A percentile compares a stretch with the other conserved stretches of the same genome.
Evolutionary conservation across 2,888 invertebrate genomes (phyloP).

Genomic region (Meteorus colon): DNA sequence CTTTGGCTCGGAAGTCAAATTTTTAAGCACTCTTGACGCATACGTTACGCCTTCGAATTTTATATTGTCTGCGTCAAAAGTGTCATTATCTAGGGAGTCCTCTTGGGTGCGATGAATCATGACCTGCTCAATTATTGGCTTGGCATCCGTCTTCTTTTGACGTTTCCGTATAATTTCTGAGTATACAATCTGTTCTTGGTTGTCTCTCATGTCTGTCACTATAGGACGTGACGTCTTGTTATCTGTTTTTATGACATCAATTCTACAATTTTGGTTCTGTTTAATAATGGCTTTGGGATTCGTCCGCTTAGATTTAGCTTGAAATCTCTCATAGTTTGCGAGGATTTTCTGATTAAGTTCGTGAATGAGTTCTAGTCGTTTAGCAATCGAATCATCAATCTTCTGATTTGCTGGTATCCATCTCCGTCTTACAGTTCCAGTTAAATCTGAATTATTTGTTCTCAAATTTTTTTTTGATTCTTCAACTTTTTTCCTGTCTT

Average conservation of each 20-base stretch:
- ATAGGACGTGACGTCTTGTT: constrained; percentile 28
- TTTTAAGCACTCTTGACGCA: constrained; percentile 42
- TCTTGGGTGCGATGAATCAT: constrained; percentile 31
- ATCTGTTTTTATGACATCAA: constrained; percentile 31
- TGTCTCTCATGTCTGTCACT: constrained; percentile 46
- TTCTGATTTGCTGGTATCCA: constrained; percentile 61
- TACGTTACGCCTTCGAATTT: constrained; percentile 31
- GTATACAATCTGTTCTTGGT: constrained; percentile 52
- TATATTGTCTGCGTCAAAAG: constrained; percentile 39
- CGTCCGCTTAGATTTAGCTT: constrained; percentile 61
- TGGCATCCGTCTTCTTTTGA: constrained; percentile 5
- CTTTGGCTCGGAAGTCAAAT: constrained; percentile 39
- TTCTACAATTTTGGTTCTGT: constrained; percentile 27
- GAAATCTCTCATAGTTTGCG: constrained; percentile 67
- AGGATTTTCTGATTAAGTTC: constrained; percentile 70
- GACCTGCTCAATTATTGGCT: constrained; percentile 29
- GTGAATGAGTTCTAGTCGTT: constrained; percentile 67
- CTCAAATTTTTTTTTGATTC: constrained; percentile 32
- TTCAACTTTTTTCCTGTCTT: constrained; percentile 35
- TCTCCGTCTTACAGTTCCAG: constrained; percentile 54
- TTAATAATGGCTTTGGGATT: neutral
- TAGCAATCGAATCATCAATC: constrained; percentile 66
- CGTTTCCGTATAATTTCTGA: constrained; percentile 51
- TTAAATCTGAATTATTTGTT: constrained; percentile 44
- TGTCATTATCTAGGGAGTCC: constrained; percentile 24